Base-by-base conservation (phyloP, 2,113 vertebrate species). In the Festucalex cinctus region DNA sequence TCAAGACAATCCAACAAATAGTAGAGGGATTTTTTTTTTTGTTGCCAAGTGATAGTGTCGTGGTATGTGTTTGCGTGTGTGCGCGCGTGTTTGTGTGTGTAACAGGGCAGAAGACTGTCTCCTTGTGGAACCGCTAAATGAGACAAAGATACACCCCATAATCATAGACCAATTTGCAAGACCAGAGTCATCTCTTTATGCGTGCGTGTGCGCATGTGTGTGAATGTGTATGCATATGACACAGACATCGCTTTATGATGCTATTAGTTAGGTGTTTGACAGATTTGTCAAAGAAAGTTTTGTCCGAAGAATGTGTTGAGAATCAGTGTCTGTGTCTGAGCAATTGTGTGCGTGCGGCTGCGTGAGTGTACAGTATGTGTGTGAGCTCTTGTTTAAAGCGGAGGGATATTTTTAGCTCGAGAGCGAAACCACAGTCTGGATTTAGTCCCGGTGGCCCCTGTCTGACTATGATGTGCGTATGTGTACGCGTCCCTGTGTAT, bases 121-220 rank as follows among this genome's bases (percentile, higher is more conserved):
- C 86, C 83, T 83, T 79, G 79, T 85, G 83, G 88, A 85, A 88
- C 87, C 86, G 86, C 87, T 86, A 87, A 90, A 86, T 90, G 87
- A 91, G 87, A 90, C 88, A 92, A 90, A 89, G 86, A 87, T 88
- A 90, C 90, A 90, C 89, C 86, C 88, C 85, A 81, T 91, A 90
- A 90, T 89, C 86, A 88, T 85, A 88, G 80, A 88, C 77, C 85
- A 66, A 87, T 90, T 87, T 86, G 87, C 85, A 86, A 83, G 81
- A 84, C 80, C 80, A 74, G 67, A 83, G 72, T 73, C 78, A 84
- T 88, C 81, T 83, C 76, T 87, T 80, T 88, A 83, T 88, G 74
- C 73, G 84, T 88, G 74, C 73, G 81, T 63, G 51, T 51, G 51
- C n/a, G n/a, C n/a, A 35, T 64, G 62, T 64, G 37, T 48, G 64